Evolutionary conservation across 1,140 invertebrate genomes (phyloP).

Genomic region (Eriocheir sinensis): DNA sequence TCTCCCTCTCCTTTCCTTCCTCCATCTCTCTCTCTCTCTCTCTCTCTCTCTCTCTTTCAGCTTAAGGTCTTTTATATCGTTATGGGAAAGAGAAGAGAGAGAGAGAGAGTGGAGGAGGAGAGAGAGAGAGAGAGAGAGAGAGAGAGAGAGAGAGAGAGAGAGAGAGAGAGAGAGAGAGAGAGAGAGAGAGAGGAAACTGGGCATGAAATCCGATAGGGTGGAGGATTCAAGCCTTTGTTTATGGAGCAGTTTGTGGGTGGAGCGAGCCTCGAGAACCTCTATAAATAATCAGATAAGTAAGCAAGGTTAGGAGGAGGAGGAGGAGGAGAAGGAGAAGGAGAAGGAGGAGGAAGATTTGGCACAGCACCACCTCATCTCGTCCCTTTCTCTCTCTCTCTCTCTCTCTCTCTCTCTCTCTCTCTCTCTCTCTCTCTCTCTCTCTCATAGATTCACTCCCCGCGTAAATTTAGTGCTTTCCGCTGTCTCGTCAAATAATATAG

Average conservation of each 20-base stretch:
- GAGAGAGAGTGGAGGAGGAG: background rate
- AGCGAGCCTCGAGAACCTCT: background rate
- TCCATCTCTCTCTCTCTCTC: background rate
- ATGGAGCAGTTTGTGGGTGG: conserved; percentile 34
- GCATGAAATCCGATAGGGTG: background rate
- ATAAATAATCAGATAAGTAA: conserved; percentile 33
- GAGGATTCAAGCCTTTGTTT: conserved; percentile 43
- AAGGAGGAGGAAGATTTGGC: background rate
- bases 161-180: conserved; percentile 28
- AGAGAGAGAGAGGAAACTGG: background rate
- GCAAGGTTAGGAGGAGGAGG: background rate
- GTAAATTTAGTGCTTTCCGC: background rate
- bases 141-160: background rate
- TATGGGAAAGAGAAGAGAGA: background rate
- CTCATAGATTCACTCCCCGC: background rate
- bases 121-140: conserved; percentile 48
- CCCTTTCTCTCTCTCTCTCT: background rate
- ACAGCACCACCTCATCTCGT: background rate
- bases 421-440: conserved; percentile 31
- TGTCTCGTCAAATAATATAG: background rate
- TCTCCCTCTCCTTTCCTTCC: background rate
- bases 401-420: conserved; percentile 37
- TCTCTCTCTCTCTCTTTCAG: conserved; percentile 45
- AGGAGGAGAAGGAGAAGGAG: background rate
- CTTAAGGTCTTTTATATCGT: background rate